Conservation (phyloP, 2,797 vertebrate genomes). For the Sebastes cheni region DNA sequence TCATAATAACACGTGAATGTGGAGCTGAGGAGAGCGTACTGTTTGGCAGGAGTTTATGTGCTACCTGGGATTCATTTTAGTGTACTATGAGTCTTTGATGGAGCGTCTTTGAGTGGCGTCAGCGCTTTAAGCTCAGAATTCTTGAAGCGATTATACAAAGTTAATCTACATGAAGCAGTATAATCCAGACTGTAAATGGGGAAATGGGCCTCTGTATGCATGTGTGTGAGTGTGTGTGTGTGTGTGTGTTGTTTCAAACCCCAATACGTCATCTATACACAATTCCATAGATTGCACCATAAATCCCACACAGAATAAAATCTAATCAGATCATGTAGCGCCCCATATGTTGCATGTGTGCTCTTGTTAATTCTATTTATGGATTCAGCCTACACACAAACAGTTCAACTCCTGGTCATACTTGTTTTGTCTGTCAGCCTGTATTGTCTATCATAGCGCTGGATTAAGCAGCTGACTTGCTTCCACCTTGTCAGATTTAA, state of each 20-base stretch:
- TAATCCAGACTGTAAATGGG: conserved; percentile 64
- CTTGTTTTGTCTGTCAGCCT: conserved; percentile 22
- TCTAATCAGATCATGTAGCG: conserved; percentile 58
- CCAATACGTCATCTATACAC: conserved; percentile 24
- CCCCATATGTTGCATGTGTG: conserved; percentile 57
- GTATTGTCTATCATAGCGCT: conserved; percentile 24
- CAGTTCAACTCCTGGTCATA: conserved; percentile 3
- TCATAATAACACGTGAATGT: not conserved
- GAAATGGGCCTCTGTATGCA: conserved; percentile 8
- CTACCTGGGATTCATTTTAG: conserved; percentile 34
- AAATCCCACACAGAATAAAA: conserved; percentile 51
- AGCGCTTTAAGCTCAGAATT: conserved; percentile 57
- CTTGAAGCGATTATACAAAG: conserved; percentile 71
- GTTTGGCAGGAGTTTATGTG: conserved; percentile 23
- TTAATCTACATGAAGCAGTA: conserved; percentile 72
- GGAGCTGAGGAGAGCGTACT: not conserved
- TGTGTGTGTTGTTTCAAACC: not conserved
- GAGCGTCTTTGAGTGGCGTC: conserved; percentile 20
- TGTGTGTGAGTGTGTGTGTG: not conserved
- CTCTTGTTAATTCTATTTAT: conserved; percentile 47
- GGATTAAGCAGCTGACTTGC: conserved; percentile 35
- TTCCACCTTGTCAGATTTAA: conserved; percentile 44
- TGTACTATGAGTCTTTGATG: conserved; percentile 8
- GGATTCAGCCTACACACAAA: conserved; percentile 17
- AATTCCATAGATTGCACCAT: conserved; percentile 38